Percentiles rank a stretch among this genome's conserved stretches.
Conservation (phyloP, 2,888 invertebrate species). For the Gasteruption jaculator region DNA sequence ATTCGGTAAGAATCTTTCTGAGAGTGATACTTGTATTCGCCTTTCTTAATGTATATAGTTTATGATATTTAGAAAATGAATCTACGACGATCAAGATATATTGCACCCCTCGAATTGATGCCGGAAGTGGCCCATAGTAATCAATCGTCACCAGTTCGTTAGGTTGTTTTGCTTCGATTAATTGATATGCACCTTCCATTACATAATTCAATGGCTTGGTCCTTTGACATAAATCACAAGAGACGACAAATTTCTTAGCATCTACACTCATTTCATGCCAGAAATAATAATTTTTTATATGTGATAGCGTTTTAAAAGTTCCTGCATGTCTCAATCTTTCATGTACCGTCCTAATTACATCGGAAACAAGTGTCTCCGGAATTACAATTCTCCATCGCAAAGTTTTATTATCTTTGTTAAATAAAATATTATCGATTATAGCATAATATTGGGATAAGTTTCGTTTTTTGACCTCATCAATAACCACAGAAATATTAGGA, state of each 20-base stretch:
- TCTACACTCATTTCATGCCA: conserved; percentile 17
- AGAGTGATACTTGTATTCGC: conserved; percentile 13
- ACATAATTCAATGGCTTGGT: conserved; percentile 11
- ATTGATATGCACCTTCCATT: conserved; percentile 11
- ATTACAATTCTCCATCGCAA: conserved; percentile 15
- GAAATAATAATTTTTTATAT: conserved; percentile 20
- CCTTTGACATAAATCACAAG: conserved; percentile 19
- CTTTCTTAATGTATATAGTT: conserved; percentile 15
- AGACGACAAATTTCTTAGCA: conserved; percentile 11
- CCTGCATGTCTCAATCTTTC: conserved; percentile 19
- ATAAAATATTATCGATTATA: conserved; percentile 18
- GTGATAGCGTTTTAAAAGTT: conserved; percentile 16
- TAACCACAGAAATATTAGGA: background rate
- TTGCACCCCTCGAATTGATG: conserved; percentile 15
- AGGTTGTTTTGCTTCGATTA: conserved; percentile 7
- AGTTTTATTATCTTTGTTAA: conserved; percentile 3
- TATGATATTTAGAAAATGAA: conserved; percentile 16
- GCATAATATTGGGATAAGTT: background rate
- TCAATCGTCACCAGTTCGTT: conserved; percentile 16
- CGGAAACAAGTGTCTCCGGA: background rate
- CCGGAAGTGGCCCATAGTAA: conserved; percentile 20
- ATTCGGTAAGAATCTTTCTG: conserved; percentile 14
- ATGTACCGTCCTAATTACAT: conserved; percentile 12
- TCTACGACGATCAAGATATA: conserved; percentile 19
- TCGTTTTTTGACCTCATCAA: background rate